These are phyloP conservation scores for Sinohyriopsis cumingii DNA, from an alignment of 2,888 invertebrate species.

Conservation along the genomic window DNA sequence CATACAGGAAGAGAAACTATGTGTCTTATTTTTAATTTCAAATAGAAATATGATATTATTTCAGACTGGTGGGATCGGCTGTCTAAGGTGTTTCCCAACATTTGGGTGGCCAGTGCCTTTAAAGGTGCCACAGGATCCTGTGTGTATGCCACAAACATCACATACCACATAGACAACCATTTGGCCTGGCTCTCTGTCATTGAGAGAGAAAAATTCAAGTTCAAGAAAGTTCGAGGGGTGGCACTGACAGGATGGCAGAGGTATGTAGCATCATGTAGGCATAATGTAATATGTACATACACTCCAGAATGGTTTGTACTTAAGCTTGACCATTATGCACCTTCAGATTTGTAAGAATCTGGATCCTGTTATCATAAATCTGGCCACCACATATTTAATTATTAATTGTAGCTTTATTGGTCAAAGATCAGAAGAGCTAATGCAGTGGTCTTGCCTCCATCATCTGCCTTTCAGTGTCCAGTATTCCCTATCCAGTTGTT, in stretches of 20 bases:
- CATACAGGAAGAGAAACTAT: no score
- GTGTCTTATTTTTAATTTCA: no score
- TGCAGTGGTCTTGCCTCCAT: no score
- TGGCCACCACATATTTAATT: no score
- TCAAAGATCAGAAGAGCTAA: no score
- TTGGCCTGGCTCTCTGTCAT: conserved; percentile 78
- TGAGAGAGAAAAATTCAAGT: conserved; percentile 54
- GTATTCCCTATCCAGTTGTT: no score
- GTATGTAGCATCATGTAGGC: conserved; percentile 39
- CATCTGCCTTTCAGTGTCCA: no score
- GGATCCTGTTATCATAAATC: no score
- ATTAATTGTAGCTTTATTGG: no score
- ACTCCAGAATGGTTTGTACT: background rate
- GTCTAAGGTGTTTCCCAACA: conserved; percentile 77
- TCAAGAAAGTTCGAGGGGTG: conserved; percentile 69
- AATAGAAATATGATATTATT: conserved; percentile 20
- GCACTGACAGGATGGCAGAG: conserved; percentile 74
- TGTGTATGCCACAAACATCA: conserved; percentile 80
- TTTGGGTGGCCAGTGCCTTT: conserved; percentile 89
- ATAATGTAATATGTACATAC: background rate
- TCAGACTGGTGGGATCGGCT: conserved; percentile 77
- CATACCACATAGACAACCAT: conserved; percentile 82
- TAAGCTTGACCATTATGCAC: no score
- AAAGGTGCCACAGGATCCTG: conserved; percentile 88
- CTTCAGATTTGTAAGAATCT: no score